phyloP scores from a whole-genome alignment of 2,888 invertebrate species.

The Sialis fuliginosa region DNA sequence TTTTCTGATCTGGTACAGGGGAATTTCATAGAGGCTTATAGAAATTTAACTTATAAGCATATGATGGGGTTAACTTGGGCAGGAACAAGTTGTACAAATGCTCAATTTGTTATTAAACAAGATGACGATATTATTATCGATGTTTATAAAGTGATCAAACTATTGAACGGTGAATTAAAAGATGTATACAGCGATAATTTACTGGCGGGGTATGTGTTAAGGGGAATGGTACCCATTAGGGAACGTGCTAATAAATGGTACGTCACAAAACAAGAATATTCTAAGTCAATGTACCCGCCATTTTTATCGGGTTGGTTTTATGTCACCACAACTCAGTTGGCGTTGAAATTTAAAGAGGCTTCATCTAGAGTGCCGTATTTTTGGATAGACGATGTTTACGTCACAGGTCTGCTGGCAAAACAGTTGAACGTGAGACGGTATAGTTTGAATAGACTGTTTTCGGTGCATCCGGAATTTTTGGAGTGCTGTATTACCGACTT shows the following conservation, averaged over 20 bases:
- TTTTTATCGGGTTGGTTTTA: conserved; percentile 79
- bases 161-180: conserved; percentile 24
- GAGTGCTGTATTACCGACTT: conserved; percentile 55
- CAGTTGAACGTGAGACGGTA: conserved; percentile 34
- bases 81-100: conserved; percentile 35
- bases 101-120: conserved; percentile 55
- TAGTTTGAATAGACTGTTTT: conserved; percentile 41
- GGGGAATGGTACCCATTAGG: conserved; percentile 43
- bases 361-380: conserved; percentile 46
- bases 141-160: conserved; percentile 34
- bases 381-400: conserved; percentile 83
- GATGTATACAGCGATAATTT: conserved; percentile 18
- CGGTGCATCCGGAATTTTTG: conserved; percentile 51
- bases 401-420: conserved; percentile 61
- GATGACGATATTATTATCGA: conserved; percentile 68
- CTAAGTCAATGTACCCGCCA: conserved; percentile 41
- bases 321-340: conserved; percentile 47
- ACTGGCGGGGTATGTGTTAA: conserved; percentile 49
- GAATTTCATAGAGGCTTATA: conserved; percentile 56
- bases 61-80: conserved; percentile 68
- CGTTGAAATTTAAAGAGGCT: conserved; percentile 33
- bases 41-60: conserved; percentile 68
- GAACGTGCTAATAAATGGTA: conserved; percentile 62
- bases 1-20: conserved; percentile 61
- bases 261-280: conserved; percentile 49